Percentiles rank a stretch among this genome's conserved stretches.
Conservation (phyloP, 2,797 vertebrate species). For the Darevskia nairensis region DNA sequence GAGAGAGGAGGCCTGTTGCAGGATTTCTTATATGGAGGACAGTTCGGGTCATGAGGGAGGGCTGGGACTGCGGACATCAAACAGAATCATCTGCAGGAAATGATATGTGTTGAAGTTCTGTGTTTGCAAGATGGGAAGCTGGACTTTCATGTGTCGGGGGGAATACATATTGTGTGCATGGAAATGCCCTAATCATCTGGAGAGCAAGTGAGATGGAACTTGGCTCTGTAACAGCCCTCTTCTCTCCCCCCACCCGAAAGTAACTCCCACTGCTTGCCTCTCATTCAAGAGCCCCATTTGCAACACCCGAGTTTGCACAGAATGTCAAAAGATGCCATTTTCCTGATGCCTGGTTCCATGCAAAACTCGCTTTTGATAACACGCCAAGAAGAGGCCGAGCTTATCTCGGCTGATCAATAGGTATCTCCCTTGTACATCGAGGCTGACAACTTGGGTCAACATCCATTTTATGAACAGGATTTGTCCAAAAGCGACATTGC, state of each 20-base stretch:
- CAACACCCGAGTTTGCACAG: neutral
- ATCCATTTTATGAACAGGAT: neutral
- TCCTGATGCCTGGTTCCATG: neutral
- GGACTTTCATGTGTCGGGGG: constrained; percentile 41
- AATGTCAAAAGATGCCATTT: neutral
- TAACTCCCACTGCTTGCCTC: too few relatives aligned
- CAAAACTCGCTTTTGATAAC: neutral
- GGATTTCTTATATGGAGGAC: neutral
- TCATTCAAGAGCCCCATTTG: neutral
- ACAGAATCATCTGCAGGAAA: constrained; percentile 47
- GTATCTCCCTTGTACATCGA: neutral
- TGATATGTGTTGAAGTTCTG: constrained; percentile 22
- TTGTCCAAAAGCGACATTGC: neutral
- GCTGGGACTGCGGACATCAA: constrained; percentile 40
- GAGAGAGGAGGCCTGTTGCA: neutral
- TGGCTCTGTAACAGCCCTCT: neutral
- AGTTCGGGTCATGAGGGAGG: constrained; percentile 22
- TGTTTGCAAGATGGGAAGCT: constrained; percentile 32
- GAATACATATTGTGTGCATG: neutral
- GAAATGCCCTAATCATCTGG: constrained; percentile 41
- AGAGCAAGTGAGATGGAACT: constrained; percentile 17
- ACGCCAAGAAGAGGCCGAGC: constrained; percentile 2
- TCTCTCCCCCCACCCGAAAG: too few relatives aligned
- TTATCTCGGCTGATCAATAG: neutral
- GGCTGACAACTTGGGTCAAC: neutral